Evolutionary conservation across 2,888 invertebrate genomes (phyloP), one percentile per base, ranked within the genome.

Genomic region (Craniophora ligustri): DNA sequence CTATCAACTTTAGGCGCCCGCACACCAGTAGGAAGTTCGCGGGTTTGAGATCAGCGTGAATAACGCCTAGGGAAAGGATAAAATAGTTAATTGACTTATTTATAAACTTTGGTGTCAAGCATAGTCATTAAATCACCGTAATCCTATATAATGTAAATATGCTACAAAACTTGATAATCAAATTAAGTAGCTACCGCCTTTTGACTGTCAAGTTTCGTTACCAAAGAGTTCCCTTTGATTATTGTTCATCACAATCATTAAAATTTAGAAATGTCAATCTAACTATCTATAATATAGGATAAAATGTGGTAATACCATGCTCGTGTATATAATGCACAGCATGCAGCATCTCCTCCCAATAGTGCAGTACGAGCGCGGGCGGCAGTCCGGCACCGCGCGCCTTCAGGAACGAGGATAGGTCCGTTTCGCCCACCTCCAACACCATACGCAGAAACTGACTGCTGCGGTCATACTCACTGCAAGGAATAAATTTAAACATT

Each of bases 1-100:
- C 99, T 69, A 99, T 99, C 53, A 99, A 92, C 92, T 99, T 99
- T 48, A 99, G 88, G 34, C 96, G 95, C 1, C 97, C 97, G 62
- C 96, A 95, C 5, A 98, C 97, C 81, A 98, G 94, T 32, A 99
- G 94, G 88, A 99, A 99, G 90, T 99, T 99, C 0, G 98, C 98
- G 0, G 99, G 99, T 87, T 99, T 99, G 71, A 99, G 90, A 89
- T 99, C 99, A 0, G 98, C 97, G 90, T 99, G 99, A 73, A 99
- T 98, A 2, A 99, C 97, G 45, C 97, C 98, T 98, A 80, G 1
- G 10, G 5, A 15, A 8, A 31, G 23, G 38, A 36, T 10, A 11
- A 30, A 15, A 32, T n/a, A 23, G n/a, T n/a, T n/a, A n/a, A n/a
- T n/a, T n/a, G n/a, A n/a, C n/a, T n/a, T n/a, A n/a, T n/a, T n/a